These are phyloP conservation scores for Nasonia giraulti DNA, from an alignment of 1,140 invertebrate genomes.

Conservation along the genomic window DNA sequence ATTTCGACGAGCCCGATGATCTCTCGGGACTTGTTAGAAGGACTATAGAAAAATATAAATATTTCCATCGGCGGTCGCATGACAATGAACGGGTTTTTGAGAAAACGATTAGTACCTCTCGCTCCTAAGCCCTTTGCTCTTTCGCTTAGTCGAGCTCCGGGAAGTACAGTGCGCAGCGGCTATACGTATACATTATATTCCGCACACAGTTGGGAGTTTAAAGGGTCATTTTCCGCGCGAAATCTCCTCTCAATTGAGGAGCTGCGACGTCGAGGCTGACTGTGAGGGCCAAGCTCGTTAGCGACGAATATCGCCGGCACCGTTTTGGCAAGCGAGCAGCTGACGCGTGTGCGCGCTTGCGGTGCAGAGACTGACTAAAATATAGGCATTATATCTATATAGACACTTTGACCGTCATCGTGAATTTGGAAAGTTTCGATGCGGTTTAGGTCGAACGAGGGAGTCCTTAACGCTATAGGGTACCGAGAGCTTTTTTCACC, in stretches of 20 bases:
- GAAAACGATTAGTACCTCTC: constrained; percentile 23
- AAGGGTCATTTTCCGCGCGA: not conserved
- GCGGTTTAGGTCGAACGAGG: no score
- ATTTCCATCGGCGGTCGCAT: constrained; percentile 62
- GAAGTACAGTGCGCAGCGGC: not conserved
- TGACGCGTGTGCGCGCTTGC: not conserved
- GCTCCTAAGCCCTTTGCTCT: constrained; percentile 63
- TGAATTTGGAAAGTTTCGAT: not conserved
- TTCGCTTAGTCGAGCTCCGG: not conserved
- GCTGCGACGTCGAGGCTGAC: not conserved
- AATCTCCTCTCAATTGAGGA: not conserved
- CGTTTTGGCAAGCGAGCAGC: not conserved
- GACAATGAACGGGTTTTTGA: not conserved
- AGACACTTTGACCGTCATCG: not conserved
- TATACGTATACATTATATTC: no score
- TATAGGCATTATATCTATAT: not conserved
- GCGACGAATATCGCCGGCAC: not conserved
- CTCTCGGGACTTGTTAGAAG: constrained; percentile 37
- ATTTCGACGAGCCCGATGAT: constrained; percentile 46
- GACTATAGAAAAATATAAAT: constrained; percentile 66
- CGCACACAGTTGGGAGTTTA: not conserved
- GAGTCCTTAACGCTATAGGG: not conserved
- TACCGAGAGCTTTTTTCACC: not conserved
- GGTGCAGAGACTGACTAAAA: not conserved
- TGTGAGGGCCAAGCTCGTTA: not conserved